phyloP scores from a whole-genome alignment of 2,888 invertebrate species.

The Proisotoma minuta region DNA sequence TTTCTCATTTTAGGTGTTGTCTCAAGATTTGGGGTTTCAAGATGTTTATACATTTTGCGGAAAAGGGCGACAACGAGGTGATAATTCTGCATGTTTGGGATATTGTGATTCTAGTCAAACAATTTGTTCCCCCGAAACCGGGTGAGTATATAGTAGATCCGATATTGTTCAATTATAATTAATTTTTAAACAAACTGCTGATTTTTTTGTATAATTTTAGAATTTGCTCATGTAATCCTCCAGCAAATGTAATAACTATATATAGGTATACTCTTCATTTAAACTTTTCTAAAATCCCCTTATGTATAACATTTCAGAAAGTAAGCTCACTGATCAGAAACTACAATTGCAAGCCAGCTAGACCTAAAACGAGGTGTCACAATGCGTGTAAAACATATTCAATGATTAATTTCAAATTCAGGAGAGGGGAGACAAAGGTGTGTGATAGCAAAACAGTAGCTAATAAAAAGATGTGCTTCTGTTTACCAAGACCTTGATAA shows the following conservation, averaged over 20 bases:
- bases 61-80: constrained; percentile 23
- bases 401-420: constrained; percentile 26
- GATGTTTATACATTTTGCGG: constrained; percentile 38
- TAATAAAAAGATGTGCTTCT: constrained; percentile 30
- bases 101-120: constrained; percentile 28
- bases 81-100: constrained; percentile 27
- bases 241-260: constrained; percentile 32
- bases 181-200: no score
- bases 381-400: constrained; percentile 39
- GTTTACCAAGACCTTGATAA: constrained; percentile 30
- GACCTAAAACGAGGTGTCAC: constrained; percentile 29
- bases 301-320: no score
- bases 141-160: no score
- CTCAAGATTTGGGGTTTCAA: constrained; percentile 19
- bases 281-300: no score
- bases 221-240: constrained; percentile 30
- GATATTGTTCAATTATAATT: no score
- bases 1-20: neutral
- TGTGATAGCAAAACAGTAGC: constrained; percentile 29
- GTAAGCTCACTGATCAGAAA: constrained; percentile 2
- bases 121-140: constrained; percentile 26
- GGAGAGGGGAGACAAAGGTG: constrained; percentile 25
- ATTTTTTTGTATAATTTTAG: no score
- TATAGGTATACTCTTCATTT: no score
- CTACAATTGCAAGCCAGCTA: constrained; percentile 30